Evolutionary conservation across 92 coral and sea anemone genomes (phyloP), one percentile per base, ranked within the genome.

Genomic region (Epizoanthus stellaris): DNA sequence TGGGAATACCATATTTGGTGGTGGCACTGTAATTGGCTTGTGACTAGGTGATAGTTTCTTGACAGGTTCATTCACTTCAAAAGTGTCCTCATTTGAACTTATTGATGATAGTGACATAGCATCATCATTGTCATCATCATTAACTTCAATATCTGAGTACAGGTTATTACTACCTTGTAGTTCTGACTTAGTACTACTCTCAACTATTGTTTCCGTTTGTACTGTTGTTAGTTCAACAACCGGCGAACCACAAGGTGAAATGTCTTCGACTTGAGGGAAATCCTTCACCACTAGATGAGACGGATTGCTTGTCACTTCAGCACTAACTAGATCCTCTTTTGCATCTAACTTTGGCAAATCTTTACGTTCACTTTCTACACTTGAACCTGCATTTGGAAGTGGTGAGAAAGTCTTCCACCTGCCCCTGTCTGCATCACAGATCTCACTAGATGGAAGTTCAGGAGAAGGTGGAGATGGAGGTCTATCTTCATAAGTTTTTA

Each of bases 51-150:
- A 81, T 38, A 92, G 75, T 81, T 94, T 92, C 80, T 87, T 87
- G 16, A 88, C 93, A 15, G 97, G 99, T 63, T 94, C 94, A 79
- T 91, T 94, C 6, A 97, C 98, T 90, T 97, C 98, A 57, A 97
- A 88, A 15, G 98, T 88, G 60, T 95, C 98, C 84, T 97, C 99
- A 88, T 97, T 97, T 36, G 99, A 97, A 81, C 99, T 97, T 21
- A 97, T 97, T 57, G 99, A 95, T 30, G 99, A 97, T 16, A 97
- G 84, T 4, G 99, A 97, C 99, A 97, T 97, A 52, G 98, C 98
- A 85, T 97, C 98, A 89, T 97, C 98, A 75, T 95, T 88, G 71
- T 94, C 93, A 30, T 92, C 94, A 62, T 88, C 95, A 73, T 87
- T 91, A 58, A 87, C 82, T 69, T 90, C 97, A 63, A 90, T 92